phyloP scores from a whole-genome alignment of 2,113 vertebrate genomes.

The Desmodus rotundus region DNA sequence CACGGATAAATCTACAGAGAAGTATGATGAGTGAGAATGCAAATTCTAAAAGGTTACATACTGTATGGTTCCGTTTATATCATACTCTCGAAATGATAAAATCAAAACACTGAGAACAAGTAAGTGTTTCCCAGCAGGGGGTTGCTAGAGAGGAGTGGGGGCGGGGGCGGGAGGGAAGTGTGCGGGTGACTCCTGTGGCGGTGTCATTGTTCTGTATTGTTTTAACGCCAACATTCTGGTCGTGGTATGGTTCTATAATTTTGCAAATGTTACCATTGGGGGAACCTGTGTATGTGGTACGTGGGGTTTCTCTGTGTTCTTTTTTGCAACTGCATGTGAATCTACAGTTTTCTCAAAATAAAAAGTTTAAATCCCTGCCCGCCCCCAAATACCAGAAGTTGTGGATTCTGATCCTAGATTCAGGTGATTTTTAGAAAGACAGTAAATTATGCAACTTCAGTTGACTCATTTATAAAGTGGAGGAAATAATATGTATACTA shows the following conservation, averaged over 20 bases:
- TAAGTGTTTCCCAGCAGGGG: neutral
- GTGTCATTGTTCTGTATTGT: neutral
- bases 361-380: neutral
- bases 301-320: neutral
- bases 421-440: neutral
- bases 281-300: neutral
- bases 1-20: neutral
- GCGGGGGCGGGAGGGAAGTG: neutral
- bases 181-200: neutral
- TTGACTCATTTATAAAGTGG: neutral
- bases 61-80: neutral
- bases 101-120: neutral
- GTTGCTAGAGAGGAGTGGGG: neutral
- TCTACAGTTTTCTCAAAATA: neutral
- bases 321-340: neutral
- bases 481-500: neutral
- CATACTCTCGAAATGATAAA: neutral
- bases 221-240: neutral
- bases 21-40: neutral
- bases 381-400: neutral
- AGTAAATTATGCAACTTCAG: neutral
- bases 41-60: neutral
- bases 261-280: neutral
- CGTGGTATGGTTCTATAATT: neutral
- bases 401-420: neutral